A percentile compares a stretch with the other conserved stretches of the same genome.
Conservation (phyloP, 2,797 vertebrate species). For the Sciurus carolinensis region DNA sequence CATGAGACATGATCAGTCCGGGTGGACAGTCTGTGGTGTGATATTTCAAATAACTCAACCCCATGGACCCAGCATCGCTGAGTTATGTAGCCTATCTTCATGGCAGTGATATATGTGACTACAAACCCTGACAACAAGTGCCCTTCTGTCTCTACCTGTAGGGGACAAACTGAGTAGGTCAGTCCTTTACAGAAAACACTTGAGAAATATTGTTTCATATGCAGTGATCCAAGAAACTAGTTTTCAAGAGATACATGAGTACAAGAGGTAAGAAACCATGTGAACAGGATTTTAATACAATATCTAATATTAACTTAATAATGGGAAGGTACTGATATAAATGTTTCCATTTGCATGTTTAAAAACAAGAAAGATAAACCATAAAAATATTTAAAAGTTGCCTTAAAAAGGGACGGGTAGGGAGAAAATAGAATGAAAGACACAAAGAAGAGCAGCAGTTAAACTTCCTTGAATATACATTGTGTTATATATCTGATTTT, state of each 20-base stretch:
- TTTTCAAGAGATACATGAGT: neutral
- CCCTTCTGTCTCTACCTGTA: neutral
- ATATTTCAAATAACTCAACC: neutral
- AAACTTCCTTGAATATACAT: neutral
- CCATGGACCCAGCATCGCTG: too few relatives aligned
- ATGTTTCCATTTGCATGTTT: neutral
- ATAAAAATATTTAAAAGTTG: neutral
- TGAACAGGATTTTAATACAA: neutral
- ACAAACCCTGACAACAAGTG: neutral
- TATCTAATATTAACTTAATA: neutral
- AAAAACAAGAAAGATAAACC: neutral
- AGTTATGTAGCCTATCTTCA: neutral
- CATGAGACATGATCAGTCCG: neutral
- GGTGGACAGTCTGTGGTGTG: neutral
- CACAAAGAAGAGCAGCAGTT: neutral
- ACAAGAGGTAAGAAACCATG: neutral
- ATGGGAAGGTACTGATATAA: neutral
- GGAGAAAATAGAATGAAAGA: neutral
- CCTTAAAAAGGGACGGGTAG: too few relatives aligned
- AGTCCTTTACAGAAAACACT: neutral
- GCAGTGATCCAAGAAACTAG: neutral
- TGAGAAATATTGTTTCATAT: neutral
- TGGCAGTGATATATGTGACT: too few relatives aligned
- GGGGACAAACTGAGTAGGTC: neutral
- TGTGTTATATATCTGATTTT: neutral